Evolutionary conservation across 2,888 invertebrate genomes (phyloP).

Genomic region (Coenonympha arcania): DNA sequence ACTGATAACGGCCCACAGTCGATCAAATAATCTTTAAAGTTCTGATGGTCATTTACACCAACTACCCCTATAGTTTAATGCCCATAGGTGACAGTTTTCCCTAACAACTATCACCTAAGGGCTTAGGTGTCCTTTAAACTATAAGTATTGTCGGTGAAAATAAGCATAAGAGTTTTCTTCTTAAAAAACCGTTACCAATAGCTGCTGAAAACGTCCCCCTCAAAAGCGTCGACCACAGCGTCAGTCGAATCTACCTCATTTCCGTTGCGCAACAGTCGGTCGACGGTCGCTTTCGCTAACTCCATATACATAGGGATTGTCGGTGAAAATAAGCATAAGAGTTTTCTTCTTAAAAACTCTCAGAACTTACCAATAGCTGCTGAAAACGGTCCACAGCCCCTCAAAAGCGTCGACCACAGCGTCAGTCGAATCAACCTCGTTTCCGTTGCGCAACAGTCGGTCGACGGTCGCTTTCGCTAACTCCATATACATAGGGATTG

Average conservation of each 20-base stretch:
- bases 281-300: constrained; percentile 52
- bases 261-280: constrained; percentile 36
- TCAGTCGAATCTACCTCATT: constrained; percentile 25
- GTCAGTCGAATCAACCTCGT: constrained; percentile 24
- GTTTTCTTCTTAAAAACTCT: too few species aligned
- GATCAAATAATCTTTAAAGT: too few species aligned
- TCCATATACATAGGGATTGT: too few species aligned
- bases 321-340: too few species aligned
- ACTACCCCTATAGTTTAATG: too few species aligned
- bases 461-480: constrained; percentile 54
- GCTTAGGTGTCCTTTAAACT: too few species aligned
- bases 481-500: constrained; percentile 67
- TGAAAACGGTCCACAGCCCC: constrained; percentile 45
- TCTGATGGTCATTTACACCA: too few species aligned
- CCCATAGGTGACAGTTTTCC: too few species aligned
- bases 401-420: constrained; percentile 55
- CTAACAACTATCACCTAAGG: too few species aligned
- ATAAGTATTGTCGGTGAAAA: too few species aligned
- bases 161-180: too few species aligned
- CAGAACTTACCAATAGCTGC: neutral
- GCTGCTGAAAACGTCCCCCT: constrained; percentile 37
- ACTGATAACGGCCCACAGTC: too few species aligned
- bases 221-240: constrained; percentile 52
- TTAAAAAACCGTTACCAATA: neutral
- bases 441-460: constrained; percentile 34